These are phyloP conservation scores for Sphyrna mokarran DNA, from an alignment of 2,113 vertebrate genomes.

Conservation along the genomic window DNA sequence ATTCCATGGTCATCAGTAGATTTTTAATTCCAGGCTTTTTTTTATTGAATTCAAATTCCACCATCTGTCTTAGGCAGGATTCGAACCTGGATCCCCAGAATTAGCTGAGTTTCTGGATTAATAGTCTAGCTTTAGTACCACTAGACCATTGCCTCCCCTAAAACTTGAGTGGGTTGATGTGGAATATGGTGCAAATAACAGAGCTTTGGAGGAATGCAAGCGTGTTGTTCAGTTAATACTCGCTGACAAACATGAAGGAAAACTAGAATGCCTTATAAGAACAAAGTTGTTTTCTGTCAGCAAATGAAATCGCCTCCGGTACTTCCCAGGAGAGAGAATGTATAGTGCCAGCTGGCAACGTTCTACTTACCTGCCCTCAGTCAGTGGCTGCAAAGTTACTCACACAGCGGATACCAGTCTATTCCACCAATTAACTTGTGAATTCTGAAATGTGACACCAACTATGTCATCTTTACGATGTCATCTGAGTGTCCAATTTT, in stretches of 20 bases:
- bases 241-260: not conserved
- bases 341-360: not conserved
- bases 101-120: no score
- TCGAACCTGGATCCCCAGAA: no score
- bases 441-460: not conserved
- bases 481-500: not conserved
- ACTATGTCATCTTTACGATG: not conserved
- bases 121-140: no score
- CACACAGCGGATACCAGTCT: not conserved
- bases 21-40: no score
- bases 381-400: not conserved
- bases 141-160: no score
- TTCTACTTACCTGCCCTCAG: not conserved
- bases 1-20: no score
- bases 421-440: not conserved
- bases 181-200: not conserved
- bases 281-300: not conserved
- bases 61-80: no score
- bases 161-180: not conserved
- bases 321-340: conserved; percentile 14
- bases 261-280: not conserved
- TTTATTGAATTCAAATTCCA: no score
- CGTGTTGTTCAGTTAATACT: not conserved
- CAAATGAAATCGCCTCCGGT: not conserved
- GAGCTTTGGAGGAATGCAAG: not conserved